phyloP scores from a whole-genome alignment of 2,113 vertebrate genomes.

The Grammomys surdaster region DNA sequence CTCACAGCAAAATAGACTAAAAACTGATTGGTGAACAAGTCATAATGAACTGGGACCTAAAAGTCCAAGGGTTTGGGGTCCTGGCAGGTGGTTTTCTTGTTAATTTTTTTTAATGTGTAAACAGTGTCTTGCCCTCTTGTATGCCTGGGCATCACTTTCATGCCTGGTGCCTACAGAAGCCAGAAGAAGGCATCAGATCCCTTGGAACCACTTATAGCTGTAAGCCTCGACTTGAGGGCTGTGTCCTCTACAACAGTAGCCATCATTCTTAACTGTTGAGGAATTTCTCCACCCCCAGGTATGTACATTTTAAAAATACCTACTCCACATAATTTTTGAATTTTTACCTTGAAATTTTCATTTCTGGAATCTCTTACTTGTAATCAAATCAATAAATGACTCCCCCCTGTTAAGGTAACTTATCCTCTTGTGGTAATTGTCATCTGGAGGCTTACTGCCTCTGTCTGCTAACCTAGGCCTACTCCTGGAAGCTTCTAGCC shows the following conservation, averaged over 20 bases:
- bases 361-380: not conserved
- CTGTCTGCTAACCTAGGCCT: no score
- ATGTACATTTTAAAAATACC: slow-evolving; percentile 40
- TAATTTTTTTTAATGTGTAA: not conserved
- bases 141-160: no score
- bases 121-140: not conserved
- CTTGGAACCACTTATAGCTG: not conserved
- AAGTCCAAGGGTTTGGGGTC: not conserved
- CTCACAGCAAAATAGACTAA: not conserved
- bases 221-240: not conserved
- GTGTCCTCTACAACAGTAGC: not conserved
- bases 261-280: not conserved
- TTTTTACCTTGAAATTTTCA: slow-evolving; percentile 38
- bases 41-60: not conserved
- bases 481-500: no score
- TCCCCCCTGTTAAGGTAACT: not conserved
- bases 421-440: no score
- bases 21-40: not conserved
- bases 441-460: no score
- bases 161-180: not conserved
- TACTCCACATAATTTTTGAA: slow-evolving; percentile 4
- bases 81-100: not conserved
- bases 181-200: not conserved
- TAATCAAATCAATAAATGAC: not conserved
- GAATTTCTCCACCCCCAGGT: not conserved